A percentile compares a stretch with the other conserved stretches of the same genome.
Evolutionary conservation across 1,140 invertebrate genomes (phyloP).

Genomic region (Planococcus citri): DNA sequence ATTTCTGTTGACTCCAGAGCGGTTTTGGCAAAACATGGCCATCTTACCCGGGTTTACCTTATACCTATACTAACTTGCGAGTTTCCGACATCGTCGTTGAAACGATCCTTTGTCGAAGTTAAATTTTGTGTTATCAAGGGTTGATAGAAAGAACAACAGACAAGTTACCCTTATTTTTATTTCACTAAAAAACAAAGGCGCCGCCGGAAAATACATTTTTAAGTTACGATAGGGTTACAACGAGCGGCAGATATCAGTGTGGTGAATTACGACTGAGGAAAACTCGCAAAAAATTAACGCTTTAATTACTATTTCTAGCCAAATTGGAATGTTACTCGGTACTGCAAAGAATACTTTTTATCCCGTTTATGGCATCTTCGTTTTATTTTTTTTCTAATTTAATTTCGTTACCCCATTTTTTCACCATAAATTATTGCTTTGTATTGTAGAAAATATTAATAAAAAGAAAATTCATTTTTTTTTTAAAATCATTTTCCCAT

Average conservation of each 20-base stretch:
- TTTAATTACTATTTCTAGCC: conserved; percentile 16
- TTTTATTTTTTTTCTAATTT: conserved; percentile 6
- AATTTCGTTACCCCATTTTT: neutral
- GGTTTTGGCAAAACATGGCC: too few species aligned
- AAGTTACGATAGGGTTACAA: conserved; percentile 10
- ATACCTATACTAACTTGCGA: too few species aligned
- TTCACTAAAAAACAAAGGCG: conserved; percentile 12
- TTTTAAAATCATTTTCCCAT: too few species aligned
- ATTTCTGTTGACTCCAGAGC: too few species aligned
- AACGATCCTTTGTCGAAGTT: conserved; percentile 6
- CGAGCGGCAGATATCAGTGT: neutral
- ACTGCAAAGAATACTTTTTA: neutral
- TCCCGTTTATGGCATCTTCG: neutral
- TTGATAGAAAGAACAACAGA: conserved; percentile 11
- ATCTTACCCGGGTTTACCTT: too few species aligned
- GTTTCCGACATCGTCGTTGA: neutral
- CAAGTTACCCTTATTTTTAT: conserved; percentile 13
- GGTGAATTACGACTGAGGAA: conserved; percentile 7
- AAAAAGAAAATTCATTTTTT: neutral
- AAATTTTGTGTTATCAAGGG: conserved; percentile 3
- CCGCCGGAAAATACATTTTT: conserved; percentile 8
- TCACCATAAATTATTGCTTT: neutral
- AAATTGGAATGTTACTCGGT: conserved; percentile 7
- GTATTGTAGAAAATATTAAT: neutral
- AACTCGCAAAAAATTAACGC: conserved; percentile 17